Conservation (phyloP, 2,797 vertebrate species). For the Mus caroli region DNA sequence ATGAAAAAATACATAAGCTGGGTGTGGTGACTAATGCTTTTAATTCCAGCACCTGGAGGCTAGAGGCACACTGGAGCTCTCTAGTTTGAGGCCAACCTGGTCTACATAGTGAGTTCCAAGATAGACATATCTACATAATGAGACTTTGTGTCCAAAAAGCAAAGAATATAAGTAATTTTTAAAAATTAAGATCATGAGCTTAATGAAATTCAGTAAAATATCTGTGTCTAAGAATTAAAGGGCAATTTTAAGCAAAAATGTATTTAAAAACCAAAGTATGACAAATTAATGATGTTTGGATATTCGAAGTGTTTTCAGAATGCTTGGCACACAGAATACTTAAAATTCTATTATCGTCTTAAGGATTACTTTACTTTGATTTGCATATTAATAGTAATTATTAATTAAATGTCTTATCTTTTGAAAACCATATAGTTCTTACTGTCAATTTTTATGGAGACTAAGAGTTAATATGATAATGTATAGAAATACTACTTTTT, state of each 20-base stretch:
- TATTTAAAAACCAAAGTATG: slow-evolving; percentile 28
- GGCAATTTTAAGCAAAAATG: slow-evolving; percentile 39
- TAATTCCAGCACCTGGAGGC: neutral
- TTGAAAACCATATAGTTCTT: slow-evolving; percentile 1
- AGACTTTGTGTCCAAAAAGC: neutral
- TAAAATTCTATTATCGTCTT: slow-evolving; percentile 33
- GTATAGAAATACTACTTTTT: slow-evolving; percentile 60
- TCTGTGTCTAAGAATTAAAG: neutral
- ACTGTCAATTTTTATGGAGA: slow-evolving; percentile 22
- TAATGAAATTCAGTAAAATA: slow-evolving; percentile 32
- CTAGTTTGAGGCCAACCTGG: neutral
- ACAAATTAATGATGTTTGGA: slow-evolving; percentile 24
- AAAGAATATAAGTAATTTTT: neutral
- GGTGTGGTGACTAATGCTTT: neutral
- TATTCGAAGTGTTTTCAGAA: slow-evolving; percentile 6
- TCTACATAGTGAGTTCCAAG: neutral
- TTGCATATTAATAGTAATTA: slow-evolving; percentile 34
- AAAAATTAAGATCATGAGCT: slow-evolving; percentile 31
- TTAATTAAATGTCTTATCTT: slow-evolving; percentile 23
- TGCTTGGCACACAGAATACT: slow-evolving; percentile 41
- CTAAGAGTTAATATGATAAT: slow-evolving; percentile 15
- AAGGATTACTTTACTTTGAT: slow-evolving; percentile 40
- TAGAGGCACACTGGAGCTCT: neutral
- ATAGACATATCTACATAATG: neutral
- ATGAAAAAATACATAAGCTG: neutral